A percentile compares a stretch with the other conserved stretches of the same genome.
phyloP scores from a whole-genome alignment of 2,888 invertebrate species.

The Parnassius glacialis region DNA sequence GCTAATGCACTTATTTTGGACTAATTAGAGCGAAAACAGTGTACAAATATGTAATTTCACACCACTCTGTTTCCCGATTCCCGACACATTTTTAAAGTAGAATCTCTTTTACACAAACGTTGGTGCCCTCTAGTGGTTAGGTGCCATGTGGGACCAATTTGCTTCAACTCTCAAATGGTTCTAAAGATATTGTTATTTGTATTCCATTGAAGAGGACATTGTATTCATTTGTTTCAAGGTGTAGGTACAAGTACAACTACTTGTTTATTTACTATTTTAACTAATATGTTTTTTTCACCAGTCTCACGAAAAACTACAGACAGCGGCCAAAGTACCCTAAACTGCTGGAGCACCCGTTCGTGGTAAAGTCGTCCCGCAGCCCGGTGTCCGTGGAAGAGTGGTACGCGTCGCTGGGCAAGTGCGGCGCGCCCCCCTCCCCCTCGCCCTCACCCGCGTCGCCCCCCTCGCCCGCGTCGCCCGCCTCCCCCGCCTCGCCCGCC shows the following conservation, averaged over 20 bases:
- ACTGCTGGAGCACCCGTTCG: slow-evolving; percentile 93
- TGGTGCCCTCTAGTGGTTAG: no score
- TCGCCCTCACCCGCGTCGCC: slow-evolving; percentile 31
- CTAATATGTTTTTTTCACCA: slow-evolving; percentile 44
- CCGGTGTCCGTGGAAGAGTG: slow-evolving; percentile 90
- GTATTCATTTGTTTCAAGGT: no score
- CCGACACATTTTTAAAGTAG: no score
- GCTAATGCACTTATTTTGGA: no score
- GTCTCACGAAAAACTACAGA: slow-evolving; percentile 96
- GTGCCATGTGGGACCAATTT: no score
- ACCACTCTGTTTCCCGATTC: no score
- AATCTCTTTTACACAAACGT: no score
- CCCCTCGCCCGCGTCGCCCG: slow-evolving; percentile 30
- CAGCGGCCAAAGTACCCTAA: slow-evolving; percentile 96
- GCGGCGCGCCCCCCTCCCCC: slow-evolving; percentile 56
- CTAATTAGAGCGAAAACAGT: no score
- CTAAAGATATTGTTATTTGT: no score
- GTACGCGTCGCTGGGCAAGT: slow-evolving; percentile 83
- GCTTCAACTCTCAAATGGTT: no score
- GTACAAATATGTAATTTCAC: no score
- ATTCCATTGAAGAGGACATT: no score
- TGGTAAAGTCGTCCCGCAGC: slow-evolving; percentile 87
- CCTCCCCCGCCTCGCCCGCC: slow-evolving; percentile 29
- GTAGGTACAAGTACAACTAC: neutral
- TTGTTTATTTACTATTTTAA: neutral